phyloP scores from a whole-genome alignment of 2,113 vertebrate species.

The Sula dactylatra region DNA sequence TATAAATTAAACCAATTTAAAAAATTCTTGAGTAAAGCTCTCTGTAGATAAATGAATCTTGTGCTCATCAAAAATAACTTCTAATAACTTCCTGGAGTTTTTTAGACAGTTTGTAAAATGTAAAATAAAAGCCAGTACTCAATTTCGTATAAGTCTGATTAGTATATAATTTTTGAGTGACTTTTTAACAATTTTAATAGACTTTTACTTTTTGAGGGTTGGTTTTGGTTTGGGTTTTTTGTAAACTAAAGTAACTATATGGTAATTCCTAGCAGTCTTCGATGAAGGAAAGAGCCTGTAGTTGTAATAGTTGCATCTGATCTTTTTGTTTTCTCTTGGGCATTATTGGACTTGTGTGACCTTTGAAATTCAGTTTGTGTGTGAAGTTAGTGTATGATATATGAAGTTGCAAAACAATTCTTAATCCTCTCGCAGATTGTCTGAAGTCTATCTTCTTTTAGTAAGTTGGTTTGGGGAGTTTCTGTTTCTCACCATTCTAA shows the following conservation, averaged over 20 bases:
- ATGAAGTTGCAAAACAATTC: background rate
- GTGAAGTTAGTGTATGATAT: background rate
- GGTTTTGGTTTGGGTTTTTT: background rate
- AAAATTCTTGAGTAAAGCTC: background rate
- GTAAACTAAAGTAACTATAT: background rate
- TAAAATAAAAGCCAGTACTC: background rate
- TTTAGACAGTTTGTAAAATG: background rate
- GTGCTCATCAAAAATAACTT: background rate
- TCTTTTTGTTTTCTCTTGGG: background rate
- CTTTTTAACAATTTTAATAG: background rate
- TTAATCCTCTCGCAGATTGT: background rate
- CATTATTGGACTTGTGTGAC: background rate
- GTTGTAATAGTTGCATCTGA: background rate
- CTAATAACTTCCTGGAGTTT: background rate
- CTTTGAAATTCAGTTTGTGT: background rate
- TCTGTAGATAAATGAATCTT: background rate
- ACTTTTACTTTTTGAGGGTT: background rate
- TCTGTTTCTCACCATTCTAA: background rate
- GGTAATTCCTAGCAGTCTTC: background rate
- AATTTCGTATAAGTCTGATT: background rate
- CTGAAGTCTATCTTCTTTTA: background rate
- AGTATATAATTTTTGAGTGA: background rate
- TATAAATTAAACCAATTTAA: background rate
- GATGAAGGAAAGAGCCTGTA: background rate
- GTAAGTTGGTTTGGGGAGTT: background rate